Percentiles rank a stretch among this genome's conserved stretches.
phyloP scores from a whole-genome alignment of 37 sponge, comb jelly and placozoan species.

The Theonella swinhoei region DNA sequence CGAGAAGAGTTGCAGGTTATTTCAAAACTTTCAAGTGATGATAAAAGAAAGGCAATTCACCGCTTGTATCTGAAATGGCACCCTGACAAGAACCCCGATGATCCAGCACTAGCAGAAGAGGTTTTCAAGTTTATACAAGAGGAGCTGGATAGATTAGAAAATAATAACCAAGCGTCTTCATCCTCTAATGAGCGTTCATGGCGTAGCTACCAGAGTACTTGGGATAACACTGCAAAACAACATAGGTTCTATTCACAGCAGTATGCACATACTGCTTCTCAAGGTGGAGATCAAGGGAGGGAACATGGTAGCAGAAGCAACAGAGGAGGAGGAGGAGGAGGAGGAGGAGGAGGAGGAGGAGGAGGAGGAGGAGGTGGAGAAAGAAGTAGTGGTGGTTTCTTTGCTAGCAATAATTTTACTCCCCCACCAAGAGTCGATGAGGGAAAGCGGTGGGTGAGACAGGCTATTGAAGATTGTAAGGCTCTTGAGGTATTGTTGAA shows the following conservation, averaged over 20 bases:
- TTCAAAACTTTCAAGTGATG: constrained; percentile 34
- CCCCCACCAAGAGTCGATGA: background rate
- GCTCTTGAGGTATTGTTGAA: background rate
- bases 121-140: constrained; percentile 38
- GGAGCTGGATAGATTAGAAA: constrained; percentile 11
- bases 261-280: background rate
- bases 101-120: constrained; percentile 23
- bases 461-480: background rate
- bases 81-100: constrained; percentile 60
- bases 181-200: background rate
- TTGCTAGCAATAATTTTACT: background rate
- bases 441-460: constrained; percentile 3
- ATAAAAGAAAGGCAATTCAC: constrained; percentile 32
- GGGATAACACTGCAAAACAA: background rate
- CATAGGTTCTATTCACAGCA: background rate
- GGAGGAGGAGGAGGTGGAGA: background rate
- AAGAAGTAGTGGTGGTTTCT: background rate
- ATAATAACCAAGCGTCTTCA: background rate
- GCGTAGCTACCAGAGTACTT: background rate
- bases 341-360: background rate
- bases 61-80: constrained; percentile 56
- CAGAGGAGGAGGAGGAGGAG: background rate
- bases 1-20: background rate
- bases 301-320: too few relatives aligned
- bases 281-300: too few relatives aligned